These are phyloP conservation scores for Xenopus borealis DNA, from an alignment of 2,113 vertebrate genomes.

Conservation along the genomic window DNA sequence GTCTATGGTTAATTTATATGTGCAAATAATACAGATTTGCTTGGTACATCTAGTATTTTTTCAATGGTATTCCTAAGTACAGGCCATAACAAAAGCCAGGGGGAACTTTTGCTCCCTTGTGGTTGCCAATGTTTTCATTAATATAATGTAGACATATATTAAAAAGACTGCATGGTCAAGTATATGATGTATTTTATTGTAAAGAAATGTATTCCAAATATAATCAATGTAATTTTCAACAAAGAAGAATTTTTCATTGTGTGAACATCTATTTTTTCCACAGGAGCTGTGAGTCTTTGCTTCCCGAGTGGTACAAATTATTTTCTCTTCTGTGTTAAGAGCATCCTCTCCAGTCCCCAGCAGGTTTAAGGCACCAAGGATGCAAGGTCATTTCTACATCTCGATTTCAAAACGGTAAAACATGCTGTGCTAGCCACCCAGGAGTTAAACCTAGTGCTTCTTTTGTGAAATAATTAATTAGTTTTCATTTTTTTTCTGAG, in stretches of 20 bases:
- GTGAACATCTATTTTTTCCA: background rate
- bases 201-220: too few species aligned
- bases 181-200: too few species aligned
- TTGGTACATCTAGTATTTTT: too few species aligned
- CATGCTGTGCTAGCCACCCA: constrained; percentile 42
- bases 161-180: too few species aligned
- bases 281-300: constrained; percentile 3
- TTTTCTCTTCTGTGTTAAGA: constrained; percentile 37
- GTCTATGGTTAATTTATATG: too few species aligned
- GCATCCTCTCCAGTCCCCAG: constrained; percentile 38
- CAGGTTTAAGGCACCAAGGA: constrained; percentile 42
- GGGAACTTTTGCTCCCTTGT: too few species aligned
- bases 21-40: too few species aligned
- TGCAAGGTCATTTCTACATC: constrained; percentile 43
- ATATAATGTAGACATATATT: too few species aligned
- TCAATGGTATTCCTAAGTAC: too few species aligned
- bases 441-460: constrained; percentile 39
- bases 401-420: constrained; percentile 44
- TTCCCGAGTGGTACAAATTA: constrained; percentile 32
- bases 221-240: too few species aligned
- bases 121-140: too few species aligned
- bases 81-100: too few species aligned
- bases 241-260: background rate
- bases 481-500: constrained; percentile 41
- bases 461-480: constrained; percentile 43